A percentile compares a stretch with the other conserved stretches of the same genome.
Evolutionary conservation across 2,113 vertebrate genomes (phyloP).

Genomic region (Rhizomys pruinosus): DNA sequence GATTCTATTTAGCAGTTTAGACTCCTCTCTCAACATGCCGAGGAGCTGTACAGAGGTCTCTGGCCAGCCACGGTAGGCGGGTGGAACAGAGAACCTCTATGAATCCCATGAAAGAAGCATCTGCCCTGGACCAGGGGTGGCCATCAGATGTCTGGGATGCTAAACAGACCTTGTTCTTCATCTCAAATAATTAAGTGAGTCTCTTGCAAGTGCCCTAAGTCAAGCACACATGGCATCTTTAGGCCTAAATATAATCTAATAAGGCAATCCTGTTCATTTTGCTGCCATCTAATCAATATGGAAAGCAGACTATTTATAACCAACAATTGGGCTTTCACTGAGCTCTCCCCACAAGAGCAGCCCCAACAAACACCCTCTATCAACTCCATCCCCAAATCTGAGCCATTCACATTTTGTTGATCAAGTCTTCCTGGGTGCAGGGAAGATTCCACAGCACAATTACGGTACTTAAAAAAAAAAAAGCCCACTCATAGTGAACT

Average conservation of each 20-base stretch:
- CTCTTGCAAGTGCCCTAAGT: background rate
- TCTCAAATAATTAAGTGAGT: constrained; percentile 26
- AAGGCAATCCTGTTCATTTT: constrained; percentile 55
- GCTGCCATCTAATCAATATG: constrained; percentile 58
- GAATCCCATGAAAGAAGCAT: constrained; percentile 19
- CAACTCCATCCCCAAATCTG: background rate
- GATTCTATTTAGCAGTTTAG: constrained; percentile 23
- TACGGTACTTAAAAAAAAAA: too few species aligned
- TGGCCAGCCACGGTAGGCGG: background rate
- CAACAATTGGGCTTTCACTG: constrained; percentile 59
- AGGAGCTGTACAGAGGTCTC: background rate
- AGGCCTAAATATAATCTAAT: constrained; percentile 60
- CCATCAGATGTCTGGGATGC: background rate
- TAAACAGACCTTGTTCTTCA: constrained; percentile 1
- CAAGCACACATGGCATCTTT: constrained; percentile 14
- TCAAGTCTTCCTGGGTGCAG: background rate
- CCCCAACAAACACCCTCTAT: constrained; percentile 3
- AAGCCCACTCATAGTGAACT: background rate
- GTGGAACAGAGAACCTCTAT: constrained; percentile 10
- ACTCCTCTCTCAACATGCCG: background rate
- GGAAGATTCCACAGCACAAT: background rate
- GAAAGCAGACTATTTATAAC: constrained; percentile 65
- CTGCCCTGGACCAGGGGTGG: background rate
- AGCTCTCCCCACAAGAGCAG: background rate
- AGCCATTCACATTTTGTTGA: background rate